These are phyloP conservation scores for Kryptopterus vitreolus DNA, from an alignment of 2,797 vertebrate species.

Conservation along the genomic window DNA sequence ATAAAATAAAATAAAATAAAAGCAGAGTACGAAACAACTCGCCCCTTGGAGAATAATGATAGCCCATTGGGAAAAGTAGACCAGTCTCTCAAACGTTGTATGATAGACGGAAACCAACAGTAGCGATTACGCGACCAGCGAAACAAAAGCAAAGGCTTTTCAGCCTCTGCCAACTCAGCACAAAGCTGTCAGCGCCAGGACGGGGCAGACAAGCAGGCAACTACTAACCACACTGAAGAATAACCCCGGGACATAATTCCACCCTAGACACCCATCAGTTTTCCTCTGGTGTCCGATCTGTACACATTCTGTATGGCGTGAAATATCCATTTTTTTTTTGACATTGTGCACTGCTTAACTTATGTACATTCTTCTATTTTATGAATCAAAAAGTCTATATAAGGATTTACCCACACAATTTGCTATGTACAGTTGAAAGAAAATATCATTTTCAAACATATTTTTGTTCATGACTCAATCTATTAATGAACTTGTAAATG, in stretches of 20 bases:
- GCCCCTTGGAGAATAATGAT: constrained; percentile 15
- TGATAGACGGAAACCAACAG: constrained; percentile 48
- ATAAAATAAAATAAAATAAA: no score
- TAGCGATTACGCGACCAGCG: constrained; percentile 61
- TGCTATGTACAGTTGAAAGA: no score
- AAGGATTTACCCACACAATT: no score
- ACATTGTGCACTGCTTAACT: no score
- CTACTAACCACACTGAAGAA: constrained; percentile 28
- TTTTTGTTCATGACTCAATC: not conserved
- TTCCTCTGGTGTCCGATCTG: not conserved
- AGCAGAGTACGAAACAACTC: constrained; percentile 16
- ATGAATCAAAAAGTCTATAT: no score
- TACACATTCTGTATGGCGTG: not conserved
- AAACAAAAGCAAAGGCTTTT: constrained; percentile 55
- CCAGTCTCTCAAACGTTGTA: not conserved
- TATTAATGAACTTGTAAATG: not conserved
- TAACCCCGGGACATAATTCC: constrained; percentile 5
- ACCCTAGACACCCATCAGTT: not conserved
- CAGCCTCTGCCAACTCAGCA: constrained; percentile 55
- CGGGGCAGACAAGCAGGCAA: constrained; percentile 35
- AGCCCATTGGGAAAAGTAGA: not conserved
- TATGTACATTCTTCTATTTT: no score
- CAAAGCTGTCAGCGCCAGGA: constrained; percentile 29
- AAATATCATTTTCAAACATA: not conserved
- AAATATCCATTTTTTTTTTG: not conserved